These are phyloP conservation scores for Pituophis catenifer DNA, from an alignment of 2,113 vertebrate species.

Conservation along the genomic window DNA sequence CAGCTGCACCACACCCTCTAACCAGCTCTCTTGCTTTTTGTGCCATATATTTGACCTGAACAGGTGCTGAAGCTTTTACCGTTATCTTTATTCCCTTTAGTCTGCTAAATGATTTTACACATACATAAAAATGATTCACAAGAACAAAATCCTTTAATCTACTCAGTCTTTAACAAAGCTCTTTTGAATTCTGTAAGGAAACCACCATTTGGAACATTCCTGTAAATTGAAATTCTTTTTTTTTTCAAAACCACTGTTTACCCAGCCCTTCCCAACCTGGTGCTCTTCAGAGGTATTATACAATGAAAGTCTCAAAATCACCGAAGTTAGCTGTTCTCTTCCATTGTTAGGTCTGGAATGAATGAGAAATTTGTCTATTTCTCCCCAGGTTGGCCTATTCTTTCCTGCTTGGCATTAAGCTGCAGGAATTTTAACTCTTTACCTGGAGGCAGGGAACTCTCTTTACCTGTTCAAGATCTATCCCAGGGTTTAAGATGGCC, in stretches of 20 bases:
- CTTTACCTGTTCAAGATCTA: background rate
- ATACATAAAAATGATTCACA: constrained; percentile 4
- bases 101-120: constrained; percentile 1
- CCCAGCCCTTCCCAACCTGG: background rate
- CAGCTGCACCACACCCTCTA: background rate
- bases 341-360: background rate
- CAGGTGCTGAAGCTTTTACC: background rate
- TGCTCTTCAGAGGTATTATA: background rate
- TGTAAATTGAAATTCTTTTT: background rate
- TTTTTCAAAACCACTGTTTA: background rate
- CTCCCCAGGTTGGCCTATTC: background rate
- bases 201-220: background rate
- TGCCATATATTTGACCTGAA: background rate
- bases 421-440: background rate
- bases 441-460: background rate
- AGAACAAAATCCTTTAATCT: constrained; percentile 10
- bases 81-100: background rate
- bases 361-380: background rate
- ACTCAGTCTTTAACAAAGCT: background rate
- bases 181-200: background rate
- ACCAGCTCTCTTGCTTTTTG: background rate
- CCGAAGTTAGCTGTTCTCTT: background rate
- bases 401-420: background rate
- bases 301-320: background rate
- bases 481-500: background rate